Evolutionary conservation across 2,888 invertebrate genomes (phyloP), one percentile per base, ranked within the genome.

Genomic region (Amaurobius ferox): DNA sequence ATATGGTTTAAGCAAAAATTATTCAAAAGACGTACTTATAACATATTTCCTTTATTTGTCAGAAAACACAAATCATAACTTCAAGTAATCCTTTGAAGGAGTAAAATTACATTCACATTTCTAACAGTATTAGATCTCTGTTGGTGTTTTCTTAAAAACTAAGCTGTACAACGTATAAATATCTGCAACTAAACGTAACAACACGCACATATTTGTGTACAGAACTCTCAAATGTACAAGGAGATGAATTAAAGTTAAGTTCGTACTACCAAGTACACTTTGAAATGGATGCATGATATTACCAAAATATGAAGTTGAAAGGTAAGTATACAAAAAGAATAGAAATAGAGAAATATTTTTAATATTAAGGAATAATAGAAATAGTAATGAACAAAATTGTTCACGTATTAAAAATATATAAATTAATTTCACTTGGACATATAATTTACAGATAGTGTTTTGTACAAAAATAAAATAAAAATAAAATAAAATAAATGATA

Each of bases 131-230:
- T 77, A 73, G 29, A 67, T 67, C 40, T 77, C 76, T 77, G 35
- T 85, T 55, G n/a, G n/a, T n/a, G 55, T 55, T 23, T 23, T 16
- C 5, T 85, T 39, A 55, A 77, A 85, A 85, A 77, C 83, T 85
- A 85, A 72, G 66, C 83, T 85, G 83, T 85, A 85, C 83, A 85
- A 66, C 71, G 83, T 78, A 85, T 77, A 85, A 85, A 85, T 72
- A 77, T 85, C 66, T 77, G 71, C 66, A 85, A 85, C 83, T 85
- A 85, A 85, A 77, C 29, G 64, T 77, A 85, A 72, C 71, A 72
- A 29, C 26, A 30, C 66, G 77, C 83, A 85, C 39, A 64, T 66
- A 30, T 76, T 39, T 72, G 70, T 83, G 77, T 77, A 83, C 66
- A 66, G 66, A 55, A 55, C 77, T 66, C 71, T 77, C 77, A 85